Conservation (phyloP, 2,888 invertebrate species). For the Gortyna flavago region DNA sequence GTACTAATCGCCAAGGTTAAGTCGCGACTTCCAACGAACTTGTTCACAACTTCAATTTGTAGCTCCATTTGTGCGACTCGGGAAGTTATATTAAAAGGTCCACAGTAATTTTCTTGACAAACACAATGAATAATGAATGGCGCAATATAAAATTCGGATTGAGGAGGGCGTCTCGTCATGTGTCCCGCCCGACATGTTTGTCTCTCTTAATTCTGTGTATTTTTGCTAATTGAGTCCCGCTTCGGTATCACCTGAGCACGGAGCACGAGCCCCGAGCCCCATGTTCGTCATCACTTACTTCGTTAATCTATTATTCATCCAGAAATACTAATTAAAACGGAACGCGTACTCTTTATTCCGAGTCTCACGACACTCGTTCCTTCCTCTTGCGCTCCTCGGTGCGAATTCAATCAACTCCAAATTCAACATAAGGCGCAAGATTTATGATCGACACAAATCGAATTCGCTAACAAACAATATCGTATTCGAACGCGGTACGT, state of each 20-base stretch:
- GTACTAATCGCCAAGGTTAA: slow-evolving; percentile 84
- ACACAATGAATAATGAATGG: slow-evolving; percentile 88
- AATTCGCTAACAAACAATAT: slow-evolving; percentile 90
- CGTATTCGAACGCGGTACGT: slow-evolving; percentile 88
- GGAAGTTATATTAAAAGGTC: slow-evolving; percentile 90
- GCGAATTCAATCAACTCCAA: slow-evolving; percentile 88
- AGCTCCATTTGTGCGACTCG: slow-evolving; percentile 83
- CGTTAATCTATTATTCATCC: slow-evolving; percentile 82
- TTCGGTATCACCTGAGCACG: slow-evolving; percentile 80
- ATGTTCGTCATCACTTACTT: slow-evolving; percentile 68
- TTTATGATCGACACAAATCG: slow-evolving; percentile 90
- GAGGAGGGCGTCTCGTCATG: slow-evolving; percentile 84
- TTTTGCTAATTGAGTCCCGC: slow-evolving; percentile 89
- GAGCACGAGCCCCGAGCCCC: slow-evolving; percentile 65
- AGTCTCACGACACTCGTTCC: slow-evolving; percentile 55
- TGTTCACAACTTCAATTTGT: slow-evolving; percentile 86
- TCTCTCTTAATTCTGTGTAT: slow-evolving; percentile 89
- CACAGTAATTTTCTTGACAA: slow-evolving; percentile 89
- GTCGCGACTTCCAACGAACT: slow-evolving; percentile 80
- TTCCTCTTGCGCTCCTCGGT: slow-evolving; percentile 76
- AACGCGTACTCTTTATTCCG: slow-evolving; percentile 62
- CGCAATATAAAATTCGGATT: slow-evolving; percentile 89
- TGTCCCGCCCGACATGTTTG: slow-evolving; percentile 86
- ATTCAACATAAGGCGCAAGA: slow-evolving; percentile 90
- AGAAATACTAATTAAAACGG: slow-evolving; percentile 80